Evolutionary conservation across 2,113 vertebrate species (phyloP).

Genomic region (Phaetusa simplex): DNA sequence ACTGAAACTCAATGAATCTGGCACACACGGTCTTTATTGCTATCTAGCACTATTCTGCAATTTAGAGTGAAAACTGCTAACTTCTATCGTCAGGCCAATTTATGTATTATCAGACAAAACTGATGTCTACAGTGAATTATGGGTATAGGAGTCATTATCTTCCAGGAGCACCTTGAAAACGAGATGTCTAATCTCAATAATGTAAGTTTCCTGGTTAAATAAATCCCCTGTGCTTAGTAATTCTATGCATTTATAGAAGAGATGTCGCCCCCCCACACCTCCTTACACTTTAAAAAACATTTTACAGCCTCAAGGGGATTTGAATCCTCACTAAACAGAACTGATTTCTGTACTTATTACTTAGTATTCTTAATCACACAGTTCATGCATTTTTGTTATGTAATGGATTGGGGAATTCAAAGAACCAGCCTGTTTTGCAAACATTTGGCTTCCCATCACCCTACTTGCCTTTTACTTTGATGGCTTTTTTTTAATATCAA

Average conservation of each 20-base stretch:
- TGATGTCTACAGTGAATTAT: slow-evolving; percentile 68
- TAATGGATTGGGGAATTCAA: slow-evolving; percentile 40
- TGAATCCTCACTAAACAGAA: slow-evolving; percentile 68
- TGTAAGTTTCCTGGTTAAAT: slow-evolving; percentile 75
- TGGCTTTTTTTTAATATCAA: neutral
- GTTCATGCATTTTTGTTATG: slow-evolving; percentile 36
- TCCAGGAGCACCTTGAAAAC: slow-evolving; percentile 74
- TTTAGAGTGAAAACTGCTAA: slow-evolving; percentile 63
- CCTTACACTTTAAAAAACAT: slow-evolving; percentile 62
- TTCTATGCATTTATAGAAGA: slow-evolving; percentile 66
- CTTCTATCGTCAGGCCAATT: slow-evolving; percentile 45
- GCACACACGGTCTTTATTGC: neutral
- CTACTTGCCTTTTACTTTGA: neutral
- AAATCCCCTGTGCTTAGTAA: slow-evolving; percentile 69
- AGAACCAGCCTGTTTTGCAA: slow-evolving; percentile 11
- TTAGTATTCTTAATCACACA: slow-evolving; percentile 49
- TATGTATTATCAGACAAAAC: slow-evolving; percentile 69
- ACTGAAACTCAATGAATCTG: neutral
- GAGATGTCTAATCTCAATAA: slow-evolving; percentile 79
- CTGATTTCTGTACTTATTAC: slow-evolving; percentile 52
- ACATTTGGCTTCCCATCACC: neutral
- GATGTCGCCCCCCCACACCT: slow-evolving; percentile 26
- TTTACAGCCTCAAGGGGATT: slow-evolving; percentile 63
- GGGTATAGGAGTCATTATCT: slow-evolving; percentile 72
- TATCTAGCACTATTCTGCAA: slow-evolving; percentile 2